Base-by-base conservation (phyloP, 1,140 invertebrate species). In the Sarcophaga bullata region DNA sequence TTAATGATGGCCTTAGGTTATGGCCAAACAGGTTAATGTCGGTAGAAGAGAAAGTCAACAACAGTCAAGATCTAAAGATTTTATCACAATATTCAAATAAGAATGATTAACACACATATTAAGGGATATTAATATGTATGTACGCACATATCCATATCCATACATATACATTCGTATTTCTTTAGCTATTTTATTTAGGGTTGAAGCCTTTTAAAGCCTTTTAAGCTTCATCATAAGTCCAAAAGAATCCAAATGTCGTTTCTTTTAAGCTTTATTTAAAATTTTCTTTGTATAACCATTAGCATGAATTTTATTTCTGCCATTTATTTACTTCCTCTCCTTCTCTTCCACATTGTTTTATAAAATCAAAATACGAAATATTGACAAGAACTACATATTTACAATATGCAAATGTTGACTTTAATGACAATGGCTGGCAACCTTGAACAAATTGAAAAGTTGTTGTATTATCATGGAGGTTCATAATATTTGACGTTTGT, bases 1-100 rank as follows among this genome's bases (percentile, higher is more conserved):
- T 68, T 68, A 68, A 68, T 68, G 6, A 68, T 68, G 17, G 2
- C 62, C 62, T n/a, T 19, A 25, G 62, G 62, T 9, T 68, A 68
- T 25, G 15, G 19, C 8, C n/a, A 25, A 1, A 37, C 4, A 37
- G 25, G 10, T 68, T 68, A 68, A 68, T 19, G 17, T 7, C n/a
- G 54, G n/a, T 15, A 68, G 19, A 6, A 15, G 5, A 68, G 19
- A 25, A 19, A 68, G 62, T 68, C 62, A 68, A 68, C 62, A 68
- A 68, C 62, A 68, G n/a, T 19, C 62, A 68, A 68, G 62, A 68
- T 68, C 62, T 68, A 68, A 68, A 19, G 62, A 68, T 68, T 68
- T 68, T 37, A 37, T 37, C 17, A 68, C 19, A 19, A 68, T 68
- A 25, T 68, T 68, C 19, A 19, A 10, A n/a, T 62, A 25, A 9